phyloP scores from a whole-genome alignment of 2,113 vertebrate species.

The Pao palembangensis region DNA sequence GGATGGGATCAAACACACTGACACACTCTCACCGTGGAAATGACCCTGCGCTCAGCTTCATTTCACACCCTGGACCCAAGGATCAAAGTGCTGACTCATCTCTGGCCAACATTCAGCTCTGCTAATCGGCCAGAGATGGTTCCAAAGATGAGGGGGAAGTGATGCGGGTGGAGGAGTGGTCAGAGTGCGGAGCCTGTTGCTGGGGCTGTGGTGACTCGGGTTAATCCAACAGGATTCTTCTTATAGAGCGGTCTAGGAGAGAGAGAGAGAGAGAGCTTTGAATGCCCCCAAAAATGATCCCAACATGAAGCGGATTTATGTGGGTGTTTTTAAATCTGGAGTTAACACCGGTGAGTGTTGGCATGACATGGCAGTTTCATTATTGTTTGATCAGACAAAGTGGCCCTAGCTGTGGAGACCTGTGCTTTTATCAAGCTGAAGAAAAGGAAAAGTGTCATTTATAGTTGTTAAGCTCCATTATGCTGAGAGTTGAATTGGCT shows the following conservation, averaged over 20 bases:
- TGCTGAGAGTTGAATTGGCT: no score
- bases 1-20: constrained; percentile 22
- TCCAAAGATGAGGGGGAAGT: constrained; percentile 20
- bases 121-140: constrained; percentile 49
- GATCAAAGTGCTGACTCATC: constrained; percentile 68
- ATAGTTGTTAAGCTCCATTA: no score
- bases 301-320: constrained; percentile 6
- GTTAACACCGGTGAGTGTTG: constrained; percentile 14
- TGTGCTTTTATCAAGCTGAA: no score
- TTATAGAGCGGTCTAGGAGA: neutral
- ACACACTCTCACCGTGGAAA: constrained; percentile 40
- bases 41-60: constrained; percentile 61
- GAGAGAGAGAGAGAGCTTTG: neutral
- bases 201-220: constrained; percentile 41
- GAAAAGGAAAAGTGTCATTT: no score
- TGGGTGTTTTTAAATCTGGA: constrained; percentile 29
- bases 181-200: constrained; percentile 47
- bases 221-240: constrained; percentile 5
- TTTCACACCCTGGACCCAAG: constrained; percentile 45
- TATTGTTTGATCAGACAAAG: no score
- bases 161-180: constrained; percentile 1
- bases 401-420: no score
- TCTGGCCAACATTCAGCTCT: constrained; percentile 48
- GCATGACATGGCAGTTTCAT: no score
- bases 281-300: constrained; percentile 14